Evolutionary conservation across 30 jellyfish, hydroid and myxozoan species (phyloP).

Genomic region (Pseudorhiza aurosa): DNA sequence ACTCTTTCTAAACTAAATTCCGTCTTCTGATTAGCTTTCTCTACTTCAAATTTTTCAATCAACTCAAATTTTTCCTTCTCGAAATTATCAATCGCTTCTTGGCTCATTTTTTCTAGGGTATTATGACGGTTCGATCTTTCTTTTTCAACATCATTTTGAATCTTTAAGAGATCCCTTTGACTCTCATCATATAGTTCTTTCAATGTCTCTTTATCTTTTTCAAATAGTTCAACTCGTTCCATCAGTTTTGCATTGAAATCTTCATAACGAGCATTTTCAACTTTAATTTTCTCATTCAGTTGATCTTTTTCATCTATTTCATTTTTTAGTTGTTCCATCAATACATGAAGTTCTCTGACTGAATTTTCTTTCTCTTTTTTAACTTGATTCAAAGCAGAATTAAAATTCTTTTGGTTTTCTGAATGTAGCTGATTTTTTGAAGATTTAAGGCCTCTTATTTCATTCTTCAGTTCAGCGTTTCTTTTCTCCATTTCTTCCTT

Average conservation of each 20-base stretch:
- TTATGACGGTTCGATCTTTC: neutral
- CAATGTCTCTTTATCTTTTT: conserved; percentile 6
- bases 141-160: neutral
- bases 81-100: conserved; percentile 5
- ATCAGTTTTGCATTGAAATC: conserved; percentile 19
- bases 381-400: conserved; percentile 67
- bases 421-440: conserved; percentile 3
- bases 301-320: conserved; percentile 7
- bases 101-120: neutral
- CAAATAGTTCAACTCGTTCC: conserved; percentile 30
- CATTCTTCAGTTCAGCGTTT: conserved; percentile 26
- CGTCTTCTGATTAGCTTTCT: conserved; percentile 14
- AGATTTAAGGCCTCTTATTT: neutral
- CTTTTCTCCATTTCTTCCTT: neutral
- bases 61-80: conserved; percentile 24
- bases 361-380: conserved; percentile 70
- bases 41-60: conserved; percentile 31
- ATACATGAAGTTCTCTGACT: conserved; percentile 35
- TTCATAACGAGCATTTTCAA: conserved; percentile 26
- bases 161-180: neutral
- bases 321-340: conserved; percentile 9
- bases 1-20: conserved; percentile 14
- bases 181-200: neutral
- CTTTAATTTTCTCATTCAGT: neutral
- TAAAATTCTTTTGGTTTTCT: conserved; percentile 59